A percentile compares a stretch with the other conserved stretches of the same genome.
Conservation (phyloP, 2,888 invertebrate species). For the Morpho helenor region DNA sequence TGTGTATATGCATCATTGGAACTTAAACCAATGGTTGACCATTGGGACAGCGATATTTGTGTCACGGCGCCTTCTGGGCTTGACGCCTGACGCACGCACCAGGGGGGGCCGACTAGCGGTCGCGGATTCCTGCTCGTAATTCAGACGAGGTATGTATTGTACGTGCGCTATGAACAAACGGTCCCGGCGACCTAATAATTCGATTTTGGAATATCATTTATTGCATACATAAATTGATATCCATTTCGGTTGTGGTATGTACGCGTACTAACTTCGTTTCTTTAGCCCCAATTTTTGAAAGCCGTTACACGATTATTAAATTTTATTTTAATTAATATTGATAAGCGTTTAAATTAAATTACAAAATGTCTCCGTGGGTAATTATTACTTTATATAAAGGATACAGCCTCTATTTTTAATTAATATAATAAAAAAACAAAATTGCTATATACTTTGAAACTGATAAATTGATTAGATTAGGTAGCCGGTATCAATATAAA, state of each 20-base stretch:
- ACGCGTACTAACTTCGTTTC: constrained; percentile 19
- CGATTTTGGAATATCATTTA: constrained; percentile 45
- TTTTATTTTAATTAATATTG: too few relatives aligned
- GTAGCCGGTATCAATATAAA: too few relatives aligned
- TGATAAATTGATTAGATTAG: too few relatives aligned
- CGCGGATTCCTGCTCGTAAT: constrained; percentile 77
- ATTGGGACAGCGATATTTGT: constrained; percentile 64
- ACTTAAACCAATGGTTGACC: constrained; percentile 42
- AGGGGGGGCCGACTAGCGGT: constrained; percentile 72
- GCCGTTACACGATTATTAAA: too few relatives aligned
- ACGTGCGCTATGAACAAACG: constrained; percentile 67
- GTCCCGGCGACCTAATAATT: constrained; percentile 70
- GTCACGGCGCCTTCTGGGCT: constrained; percentile 60
- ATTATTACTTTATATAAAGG: too few relatives aligned
- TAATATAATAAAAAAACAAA: too few relatives aligned
- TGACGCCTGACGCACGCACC: constrained; percentile 33
- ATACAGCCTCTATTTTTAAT: too few relatives aligned
- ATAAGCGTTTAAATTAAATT: too few relatives aligned
- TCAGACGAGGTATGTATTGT: constrained; percentile 58
- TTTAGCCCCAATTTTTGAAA: constrained; percentile 8
- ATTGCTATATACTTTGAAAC: too few relatives aligned
- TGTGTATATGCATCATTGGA: constrained; percentile 45
- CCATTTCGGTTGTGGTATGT: constrained; percentile 17
- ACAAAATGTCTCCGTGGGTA: too few relatives aligned
- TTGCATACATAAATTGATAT: constrained; percentile 36